Base-by-base conservation (phyloP, 2,113 vertebrate genomes). In the Eolophus roseicapilla region DNA sequence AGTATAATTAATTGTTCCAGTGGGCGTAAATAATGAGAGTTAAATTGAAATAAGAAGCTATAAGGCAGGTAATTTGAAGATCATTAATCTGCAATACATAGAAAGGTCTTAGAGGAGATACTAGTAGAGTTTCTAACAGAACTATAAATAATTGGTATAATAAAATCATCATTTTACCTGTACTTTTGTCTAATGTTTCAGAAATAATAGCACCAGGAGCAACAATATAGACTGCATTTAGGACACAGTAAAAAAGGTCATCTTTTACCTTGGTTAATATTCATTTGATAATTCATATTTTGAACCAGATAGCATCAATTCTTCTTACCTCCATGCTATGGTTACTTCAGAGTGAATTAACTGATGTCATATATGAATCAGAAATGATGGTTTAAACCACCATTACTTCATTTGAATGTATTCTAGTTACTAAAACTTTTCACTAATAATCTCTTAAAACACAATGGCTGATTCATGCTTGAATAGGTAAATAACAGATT, bases 321-420 rank as follows among this genome's bases (percentile, higher is more conserved):
- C 55, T 82, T 93, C 63, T 57, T 89, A 92, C 37, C 46, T 59
- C 88, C 74, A 63, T 71, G 73, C 47, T 73, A 17, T 70, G 28
- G 23, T 92, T 94, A 81, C 91, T 93, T 77, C 91, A 89, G 39
- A 94, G 92, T 82, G 31, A 67, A 46, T 91, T 95, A 86, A 67
- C 88, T 67, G 80, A 39, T 88, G 62, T 88, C 37, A 82, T 53
- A 65, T 88, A 89, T 49, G 57, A 87, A 62, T 76, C 46, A 90
- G 31, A n/a, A 94, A 93, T 88, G 31, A 86, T 60, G 64, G 27
- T 37, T 84, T 41, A 86, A 91, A 65, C 64, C 17, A 53, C 28
- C 12, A 20, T 74, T 74, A 57, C 25, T 74, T 21, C 12, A 53
- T 71, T 60, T 67, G 29, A 77, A 47, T 60, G 9, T 33, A 37